Evolutionary conservation across 1,140 invertebrate genomes (phyloP).

Genomic region (Cotesia typhae): DNA sequence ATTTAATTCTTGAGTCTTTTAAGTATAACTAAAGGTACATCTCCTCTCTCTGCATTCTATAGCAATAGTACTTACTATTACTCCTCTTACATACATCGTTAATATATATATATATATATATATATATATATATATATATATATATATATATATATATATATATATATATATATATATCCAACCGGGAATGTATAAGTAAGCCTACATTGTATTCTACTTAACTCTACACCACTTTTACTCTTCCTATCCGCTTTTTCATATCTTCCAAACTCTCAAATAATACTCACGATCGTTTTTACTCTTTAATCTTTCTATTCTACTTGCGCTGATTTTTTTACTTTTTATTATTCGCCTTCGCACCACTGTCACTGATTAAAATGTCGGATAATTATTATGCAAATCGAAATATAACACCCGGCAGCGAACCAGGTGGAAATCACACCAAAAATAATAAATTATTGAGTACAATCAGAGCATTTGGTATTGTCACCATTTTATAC

Average conservation of each 20-base stretch:
- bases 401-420: slow-evolving; percentile 5
- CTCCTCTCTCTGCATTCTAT: neutral
- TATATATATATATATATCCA: too few relatives aligned
- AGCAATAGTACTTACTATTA: neutral
- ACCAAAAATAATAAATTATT: slow-evolving; percentile 32
- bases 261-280: neutral
- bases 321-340: slow-evolving; percentile 1
- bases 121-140: too few relatives aligned
- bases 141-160: too few relatives aligned
- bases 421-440: slow-evolving; percentile 5
- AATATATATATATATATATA: too few relatives aligned
- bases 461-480: slow-evolving; percentile 6
- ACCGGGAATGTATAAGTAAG: too few relatives aligned
- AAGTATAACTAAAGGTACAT: slow-evolving; percentile 1
- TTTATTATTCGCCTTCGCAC: slow-evolving; percentile 31
- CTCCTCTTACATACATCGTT: neutral
- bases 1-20: slow-evolving; percentile 32
- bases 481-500: neutral
- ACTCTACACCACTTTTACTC: too few relatives aligned
- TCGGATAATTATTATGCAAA: slow-evolving; percentile 43
- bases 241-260: too few relatives aligned
- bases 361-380: slow-evolving; percentile 33
- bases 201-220: too few relatives aligned
- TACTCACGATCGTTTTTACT: too few relatives aligned
- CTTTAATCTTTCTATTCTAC: neutral